phyloP scores from a whole-genome alignment of 2,113 vertebrate genomes.

The Cottus gobio region DNA sequence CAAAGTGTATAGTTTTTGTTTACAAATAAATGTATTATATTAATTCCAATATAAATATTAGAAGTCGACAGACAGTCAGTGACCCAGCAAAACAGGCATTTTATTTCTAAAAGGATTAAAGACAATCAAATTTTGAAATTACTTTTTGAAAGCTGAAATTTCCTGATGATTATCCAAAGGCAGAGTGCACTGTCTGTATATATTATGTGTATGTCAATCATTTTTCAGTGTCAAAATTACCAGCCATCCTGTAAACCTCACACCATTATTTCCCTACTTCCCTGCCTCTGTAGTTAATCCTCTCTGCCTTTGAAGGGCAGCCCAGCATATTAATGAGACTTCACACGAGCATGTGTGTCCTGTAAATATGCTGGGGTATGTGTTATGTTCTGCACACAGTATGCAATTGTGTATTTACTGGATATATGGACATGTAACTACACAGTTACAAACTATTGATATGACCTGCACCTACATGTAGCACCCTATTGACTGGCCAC shows the following conservation, averaged over 20 bases:
- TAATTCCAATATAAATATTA: background rate
- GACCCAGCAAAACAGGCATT: background rate
- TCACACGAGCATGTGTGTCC: background rate
- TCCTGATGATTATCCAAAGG: background rate
- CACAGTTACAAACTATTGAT: background rate
- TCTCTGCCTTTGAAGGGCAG: background rate
- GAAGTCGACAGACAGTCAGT: background rate
- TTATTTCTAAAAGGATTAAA: background rate
- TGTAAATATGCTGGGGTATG: background rate
- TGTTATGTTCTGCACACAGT: background rate
- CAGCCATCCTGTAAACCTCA: background rate
- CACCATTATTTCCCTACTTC: background rate
- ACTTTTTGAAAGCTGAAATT: too few species aligned
- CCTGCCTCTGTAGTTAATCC: background rate
- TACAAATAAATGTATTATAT: background rate
- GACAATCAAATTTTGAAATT: background rate
- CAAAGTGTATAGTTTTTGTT: background rate
- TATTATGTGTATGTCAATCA: background rate
- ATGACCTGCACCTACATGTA: background rate
- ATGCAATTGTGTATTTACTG: background rate
- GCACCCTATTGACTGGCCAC: background rate
- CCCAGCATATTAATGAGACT: background rate
- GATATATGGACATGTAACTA: background rate
- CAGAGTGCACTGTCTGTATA: background rate
- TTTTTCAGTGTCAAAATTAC: background rate